These are phyloP conservation scores for Rhaphigaster nebulosa DNA, from an alignment of 2,888 invertebrate species.

Conservation along the genomic window DNA sequence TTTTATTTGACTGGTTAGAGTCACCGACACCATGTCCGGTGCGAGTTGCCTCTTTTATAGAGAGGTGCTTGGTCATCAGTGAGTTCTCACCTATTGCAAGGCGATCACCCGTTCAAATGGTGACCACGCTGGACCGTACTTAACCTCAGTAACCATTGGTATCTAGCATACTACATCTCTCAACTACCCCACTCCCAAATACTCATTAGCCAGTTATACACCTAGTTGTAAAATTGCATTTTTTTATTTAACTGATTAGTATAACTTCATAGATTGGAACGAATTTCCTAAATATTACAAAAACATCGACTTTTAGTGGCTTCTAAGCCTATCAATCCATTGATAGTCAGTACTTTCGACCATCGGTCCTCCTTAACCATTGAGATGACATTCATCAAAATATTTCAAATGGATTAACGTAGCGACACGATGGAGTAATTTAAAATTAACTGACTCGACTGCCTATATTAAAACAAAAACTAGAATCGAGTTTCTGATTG, in stretches of 20 bases:
- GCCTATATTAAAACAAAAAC: constrained; percentile 64
- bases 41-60: no score
- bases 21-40: no score
- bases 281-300: neutral
- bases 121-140: no score
- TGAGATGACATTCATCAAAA: neutral
- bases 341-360: neutral
- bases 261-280: neutral
- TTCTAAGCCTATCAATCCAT: neutral
- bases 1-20: no score
- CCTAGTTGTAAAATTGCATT: neutral
- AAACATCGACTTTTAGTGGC: neutral
- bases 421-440: neutral
- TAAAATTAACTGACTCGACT: constrained; percentile 65
- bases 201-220: no score
- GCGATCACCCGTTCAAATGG: no score
- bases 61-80: no score
- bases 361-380: neutral
- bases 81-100: no score
- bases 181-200: no score
- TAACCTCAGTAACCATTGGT: no score
- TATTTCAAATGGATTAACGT: neutral
- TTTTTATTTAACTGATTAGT: neutral
- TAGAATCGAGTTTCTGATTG: neutral
- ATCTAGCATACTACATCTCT: no score